Evolutionary conservation across 2,113 vertebrate genomes (phyloP).

Genomic region (Micronycteris hirsuta): DNA sequence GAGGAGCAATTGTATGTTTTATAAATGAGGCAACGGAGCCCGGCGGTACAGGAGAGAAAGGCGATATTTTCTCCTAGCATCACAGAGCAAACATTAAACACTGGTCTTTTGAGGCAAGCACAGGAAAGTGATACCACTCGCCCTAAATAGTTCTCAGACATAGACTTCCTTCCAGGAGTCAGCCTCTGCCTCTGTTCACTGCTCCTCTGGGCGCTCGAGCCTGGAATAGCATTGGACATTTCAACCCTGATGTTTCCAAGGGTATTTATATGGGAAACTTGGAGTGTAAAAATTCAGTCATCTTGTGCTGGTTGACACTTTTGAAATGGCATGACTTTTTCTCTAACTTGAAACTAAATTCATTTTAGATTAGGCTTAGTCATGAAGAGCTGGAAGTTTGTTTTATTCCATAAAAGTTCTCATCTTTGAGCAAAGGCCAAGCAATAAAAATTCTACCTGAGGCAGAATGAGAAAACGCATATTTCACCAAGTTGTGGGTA

Average conservation of each 20-base stretch:
- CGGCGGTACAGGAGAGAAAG: not conserved
- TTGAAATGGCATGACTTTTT: slow-evolving; percentile 35
- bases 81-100: slow-evolving; percentile 1
- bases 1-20: slow-evolving; percentile 21
- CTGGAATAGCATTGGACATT: not conserved
- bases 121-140: slow-evolving; percentile 1
- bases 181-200: not conserved
- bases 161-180: not conserved
- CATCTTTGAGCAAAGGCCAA: slow-evolving; percentile 16
- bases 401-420: slow-evolving; percentile 17
- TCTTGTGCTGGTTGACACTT: slow-evolving; percentile 40
- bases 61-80: not conserved
- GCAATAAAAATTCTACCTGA: not conserved
- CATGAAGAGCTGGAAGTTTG: not conserved
- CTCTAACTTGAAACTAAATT: slow-evolving; percentile 45
- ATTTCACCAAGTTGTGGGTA: not conserved
- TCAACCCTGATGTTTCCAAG: not conserved
- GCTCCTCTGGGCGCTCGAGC: accelerated
- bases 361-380: slow-evolving; percentile 53
- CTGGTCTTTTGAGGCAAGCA: not conserved
- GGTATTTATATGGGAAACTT: not conserved
- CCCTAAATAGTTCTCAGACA: not conserved
- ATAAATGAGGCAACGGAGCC: slow-evolving; percentile 43
- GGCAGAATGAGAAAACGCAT: not conserved
- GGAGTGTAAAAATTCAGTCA: slow-evolving; percentile 14